Evolutionary conservation across 2,888 invertebrate species (phyloP), one percentile per base, ranked within the genome.

Genomic region (Saturnia pavonia): DNA sequence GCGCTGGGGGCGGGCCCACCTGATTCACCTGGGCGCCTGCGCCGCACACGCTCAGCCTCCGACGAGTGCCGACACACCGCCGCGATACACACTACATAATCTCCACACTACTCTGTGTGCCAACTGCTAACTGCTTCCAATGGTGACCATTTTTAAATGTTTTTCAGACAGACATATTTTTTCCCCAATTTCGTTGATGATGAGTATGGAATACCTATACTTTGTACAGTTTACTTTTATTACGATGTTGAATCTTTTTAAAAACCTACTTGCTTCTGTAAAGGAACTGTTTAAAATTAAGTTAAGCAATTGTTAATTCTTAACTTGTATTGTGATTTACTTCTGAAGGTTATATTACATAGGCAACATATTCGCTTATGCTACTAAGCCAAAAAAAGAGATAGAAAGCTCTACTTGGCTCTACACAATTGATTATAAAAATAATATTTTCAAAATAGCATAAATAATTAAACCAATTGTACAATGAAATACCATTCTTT

Each of bases 21-120:
- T 92, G 92, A 85, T 86, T 84, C 93, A 94, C 94, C 94, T 93
- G 92, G 90, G 94, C 94, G 94, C 94, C 86, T 91, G 94, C 94
- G 94, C 88, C 87, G 84, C 87, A 85, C 83, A 82, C 80, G 87
- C 88, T 87, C 89, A 87, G 88, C 89, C 89, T 88, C 89, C 88
- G 84, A 2, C 34, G 34, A 34, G 34, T 34, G 34, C 75, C 80
- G 57, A 9, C 83, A 83, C 75, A 69, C 19, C 69, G 60, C 75
- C 71, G 66, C 69, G 60, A 57, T 60, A 67, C 69, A 43, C 69
- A 43, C 69, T 51, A 60, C 75, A 66, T 71, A 77, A 74, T 79
- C 78, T 75, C 72, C 63, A 25, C 68, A 51, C 63, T 65, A 43
- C 54, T 34, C 57, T 54, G 73, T 76, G 75, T 72, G 75, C 75